These are phyloP conservation scores for Hippocampus mohnikei DNA, from an alignment of 2,113 vertebrate species.

Conservation along the genomic window DNA sequence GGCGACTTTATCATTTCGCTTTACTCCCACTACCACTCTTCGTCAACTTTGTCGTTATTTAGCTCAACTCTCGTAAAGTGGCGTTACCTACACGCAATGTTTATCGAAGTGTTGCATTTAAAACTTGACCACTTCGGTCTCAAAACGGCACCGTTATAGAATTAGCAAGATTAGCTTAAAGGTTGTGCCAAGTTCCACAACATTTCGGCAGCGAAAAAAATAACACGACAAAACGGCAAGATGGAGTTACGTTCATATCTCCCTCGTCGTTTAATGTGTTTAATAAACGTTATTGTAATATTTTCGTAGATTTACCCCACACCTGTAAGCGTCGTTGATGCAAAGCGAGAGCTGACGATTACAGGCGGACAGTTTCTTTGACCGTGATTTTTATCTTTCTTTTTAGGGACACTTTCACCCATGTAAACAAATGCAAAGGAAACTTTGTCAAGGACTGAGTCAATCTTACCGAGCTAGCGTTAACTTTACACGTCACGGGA, in stretches of 20 bases:
- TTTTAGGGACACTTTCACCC: neutral
- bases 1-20: neutral
- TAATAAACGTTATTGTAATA: neutral
- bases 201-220: too few relatives aligned
- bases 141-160: neutral
- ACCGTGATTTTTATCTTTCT: neutral
- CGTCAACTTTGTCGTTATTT: neutral
- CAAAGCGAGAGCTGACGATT: neutral
- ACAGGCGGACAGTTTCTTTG: neutral
- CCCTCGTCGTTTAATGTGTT: neutral
- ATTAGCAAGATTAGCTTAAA: neutral
- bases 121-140: neutral
- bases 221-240: neutral
- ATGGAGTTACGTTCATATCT: neutral
- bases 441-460: neutral
- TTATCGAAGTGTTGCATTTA: neutral
- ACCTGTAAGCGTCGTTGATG: neutral
- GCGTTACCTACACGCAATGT: neutral
- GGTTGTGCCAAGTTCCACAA: neutral
- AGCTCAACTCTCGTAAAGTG: neutral
- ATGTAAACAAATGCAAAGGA: neutral
- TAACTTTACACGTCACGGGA: slow-evolving; percentile 32
- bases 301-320: neutral
- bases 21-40: neutral
- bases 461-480: neutral